Evolutionary conservation across 2,888 invertebrate species (phyloP).

Genomic region (Drosophila imparisetae): DNA sequence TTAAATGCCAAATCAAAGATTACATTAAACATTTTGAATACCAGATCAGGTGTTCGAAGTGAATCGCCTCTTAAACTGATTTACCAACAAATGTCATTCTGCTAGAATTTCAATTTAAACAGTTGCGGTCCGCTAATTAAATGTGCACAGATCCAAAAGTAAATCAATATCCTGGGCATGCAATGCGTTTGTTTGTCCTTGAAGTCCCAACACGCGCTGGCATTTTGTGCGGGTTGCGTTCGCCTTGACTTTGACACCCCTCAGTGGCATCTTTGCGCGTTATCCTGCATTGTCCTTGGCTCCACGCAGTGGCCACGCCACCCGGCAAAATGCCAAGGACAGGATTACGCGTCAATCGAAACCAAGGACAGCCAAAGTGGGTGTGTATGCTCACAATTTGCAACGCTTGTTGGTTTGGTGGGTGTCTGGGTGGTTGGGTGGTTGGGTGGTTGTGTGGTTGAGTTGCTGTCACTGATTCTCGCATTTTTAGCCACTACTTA

Average conservation of each 20-base stretch:
- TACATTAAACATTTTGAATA: background rate
- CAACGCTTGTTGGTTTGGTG: slow-evolving; percentile 13
- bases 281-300: slow-evolving; percentile 74
- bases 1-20: background rate
- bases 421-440: slow-evolving; percentile 7
- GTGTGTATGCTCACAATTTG: slow-evolving; percentile 40
- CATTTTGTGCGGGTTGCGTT: slow-evolving; percentile 56
- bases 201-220: slow-evolving; percentile 57
- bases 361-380: slow-evolving; percentile 66
- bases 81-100: background rate
- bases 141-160: slow-evolving; percentile 57
- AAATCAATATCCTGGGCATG: slow-evolving; percentile 70
- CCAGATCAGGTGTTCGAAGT: background rate
- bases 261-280: slow-evolving; percentile 47
- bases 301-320: slow-evolving; percentile 27
- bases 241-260: slow-evolving; percentile 78
- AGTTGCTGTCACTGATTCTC: slow-evolving; percentile 14
- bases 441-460: slow-evolving; percentile 17
- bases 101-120: slow-evolving; percentile 55
- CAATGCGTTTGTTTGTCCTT: slow-evolving; percentile 62
- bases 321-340: slow-evolving; percentile 61
- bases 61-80: background rate
- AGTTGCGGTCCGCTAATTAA: slow-evolving; percentile 68
- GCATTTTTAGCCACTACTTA: slow-evolving; percentile 68
- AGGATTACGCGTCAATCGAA: slow-evolving; percentile 65